phyloP scores from a whole-genome alignment of 2,888 invertebrate species.

The Chromoteleia sp. region DNA sequence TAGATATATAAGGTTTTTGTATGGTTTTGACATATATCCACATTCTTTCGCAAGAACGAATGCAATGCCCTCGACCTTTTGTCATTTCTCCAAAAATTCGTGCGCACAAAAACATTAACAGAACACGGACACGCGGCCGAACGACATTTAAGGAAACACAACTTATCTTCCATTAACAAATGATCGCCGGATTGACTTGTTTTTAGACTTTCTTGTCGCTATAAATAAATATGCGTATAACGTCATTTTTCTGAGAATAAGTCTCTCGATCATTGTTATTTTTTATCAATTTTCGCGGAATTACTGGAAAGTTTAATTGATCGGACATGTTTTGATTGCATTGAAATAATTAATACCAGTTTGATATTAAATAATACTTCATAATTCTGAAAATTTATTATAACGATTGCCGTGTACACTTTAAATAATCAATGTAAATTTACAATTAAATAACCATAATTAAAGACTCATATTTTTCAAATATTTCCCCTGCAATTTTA shows the following conservation, averaged over 20 bases:
- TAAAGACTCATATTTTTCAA: too few species aligned
- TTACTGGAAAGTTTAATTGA: too few species aligned
- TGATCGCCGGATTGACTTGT: constrained; percentile 3
- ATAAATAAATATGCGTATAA: constrained; percentile 12
- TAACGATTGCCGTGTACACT: too few species aligned
- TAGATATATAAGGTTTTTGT: too few species aligned
- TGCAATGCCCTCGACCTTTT: constrained; percentile 19
- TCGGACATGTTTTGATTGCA: too few species aligned
- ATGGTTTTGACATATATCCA: too few species aligned
- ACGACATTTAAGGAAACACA: constrained; percentile 24
- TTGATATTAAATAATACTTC: too few species aligned
- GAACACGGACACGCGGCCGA: background rate
- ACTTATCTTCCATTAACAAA: constrained; percentile 22
- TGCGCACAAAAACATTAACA: constrained; percentile 6
- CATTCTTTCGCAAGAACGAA: constrained; percentile 7
- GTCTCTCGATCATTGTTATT: background rate
- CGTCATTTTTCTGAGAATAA: background rate
- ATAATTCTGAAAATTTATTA: too few species aligned
- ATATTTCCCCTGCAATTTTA: too few species aligned
- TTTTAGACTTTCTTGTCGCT: constrained; percentile 15
- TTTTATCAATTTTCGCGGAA: background rate
- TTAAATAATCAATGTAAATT: too few species aligned
- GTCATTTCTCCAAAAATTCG: constrained; percentile 22
- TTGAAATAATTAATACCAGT: too few species aligned
- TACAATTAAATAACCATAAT: too few species aligned